These are phyloP conservation scores for Nestor notabilis DNA, from an alignment of 2,113 vertebrate species.

Conservation along the genomic window DNA sequence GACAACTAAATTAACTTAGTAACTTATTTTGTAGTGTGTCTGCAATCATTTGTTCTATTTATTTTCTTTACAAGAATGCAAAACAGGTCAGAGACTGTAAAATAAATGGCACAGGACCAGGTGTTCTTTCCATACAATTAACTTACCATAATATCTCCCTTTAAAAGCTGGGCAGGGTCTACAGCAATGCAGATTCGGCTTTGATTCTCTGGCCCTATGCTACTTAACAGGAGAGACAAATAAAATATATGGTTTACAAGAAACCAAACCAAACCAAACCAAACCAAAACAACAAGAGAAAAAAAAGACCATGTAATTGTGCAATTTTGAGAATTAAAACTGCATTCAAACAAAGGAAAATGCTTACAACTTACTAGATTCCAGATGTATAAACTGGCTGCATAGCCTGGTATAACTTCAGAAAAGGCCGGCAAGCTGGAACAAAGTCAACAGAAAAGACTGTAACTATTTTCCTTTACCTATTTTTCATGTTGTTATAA, in stretches of 20 bases:
- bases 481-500: neutral
- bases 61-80: neutral
- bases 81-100: neutral
- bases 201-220: slow-evolving; percentile 81
- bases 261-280: no score
- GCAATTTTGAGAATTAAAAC: neutral
- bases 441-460: neutral
- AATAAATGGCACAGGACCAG: neutral
- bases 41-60: neutral
- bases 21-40: neutral
- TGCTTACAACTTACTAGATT: slow-evolving; percentile 86
- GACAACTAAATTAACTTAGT: neutral
- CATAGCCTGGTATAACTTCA: slow-evolving; percentile 96
- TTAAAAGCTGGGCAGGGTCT: slow-evolving; percentile 92
- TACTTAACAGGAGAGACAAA: slow-evolving; percentile 70
- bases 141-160: slow-evolving; percentile 95
- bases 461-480: neutral
- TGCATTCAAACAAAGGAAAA: neutral
- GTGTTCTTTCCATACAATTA: neutral
- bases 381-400: slow-evolving; percentile 92
- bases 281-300: neutral
- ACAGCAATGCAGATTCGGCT: slow-evolving; percentile 84
- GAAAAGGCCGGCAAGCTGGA: slow-evolving; percentile 87
- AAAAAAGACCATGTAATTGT: neutral
- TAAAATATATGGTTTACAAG: neutral